These are phyloP conservation scores for Pseudomyrmex sp. DNA, from an alignment of 1,140 invertebrate genomes.

Conservation along the genomic window DNA sequence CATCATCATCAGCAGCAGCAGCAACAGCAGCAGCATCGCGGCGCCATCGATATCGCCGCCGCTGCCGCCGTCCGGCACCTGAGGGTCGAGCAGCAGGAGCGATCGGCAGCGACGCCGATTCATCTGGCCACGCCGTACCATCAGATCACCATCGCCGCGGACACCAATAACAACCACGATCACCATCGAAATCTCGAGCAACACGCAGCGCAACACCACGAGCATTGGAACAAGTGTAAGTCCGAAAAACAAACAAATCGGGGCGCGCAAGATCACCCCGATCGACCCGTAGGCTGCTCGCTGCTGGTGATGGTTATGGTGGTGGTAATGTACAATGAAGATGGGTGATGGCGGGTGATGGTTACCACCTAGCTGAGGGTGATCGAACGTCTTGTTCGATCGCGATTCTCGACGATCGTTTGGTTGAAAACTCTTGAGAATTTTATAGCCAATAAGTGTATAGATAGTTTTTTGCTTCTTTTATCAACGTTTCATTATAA, in stretches of 20 bases:
- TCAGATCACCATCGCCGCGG: conserved; percentile 74
- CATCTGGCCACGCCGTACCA: conserved; percentile 71
- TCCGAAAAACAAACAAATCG: conserved; percentile 51
- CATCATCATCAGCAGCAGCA: conserved; percentile 57
- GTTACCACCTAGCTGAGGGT: conserved; percentile 10
- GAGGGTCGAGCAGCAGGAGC: conserved; percentile 67
- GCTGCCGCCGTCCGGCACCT: conserved; percentile 63
- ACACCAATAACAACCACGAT: conserved; percentile 84
- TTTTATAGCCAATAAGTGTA: background rate
- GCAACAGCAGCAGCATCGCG: conserved; percentile 56
- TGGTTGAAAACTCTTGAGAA: background rate
- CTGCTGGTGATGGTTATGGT: conserved; percentile 66
- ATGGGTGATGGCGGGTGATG: conserved; percentile 62
- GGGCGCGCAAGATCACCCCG: conserved; percentile 24
- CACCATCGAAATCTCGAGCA: conserved; percentile 82
- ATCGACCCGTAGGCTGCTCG: conserved; percentile 55
- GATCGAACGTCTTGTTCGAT: background rate
- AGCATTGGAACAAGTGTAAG: conserved; percentile 84
- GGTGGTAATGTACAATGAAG: conserved; percentile 66
- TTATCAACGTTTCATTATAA: background rate
- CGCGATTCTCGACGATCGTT: conserved; percentile 22
- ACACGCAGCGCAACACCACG: conserved; percentile 77
- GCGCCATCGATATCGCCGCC: background rate
- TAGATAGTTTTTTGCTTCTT: background rate
- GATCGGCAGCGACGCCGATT: conserved; percentile 65